Evolutionary conservation across 1,140 invertebrate species (phyloP).

Genomic region (Cydia fagiglandana): DNA sequence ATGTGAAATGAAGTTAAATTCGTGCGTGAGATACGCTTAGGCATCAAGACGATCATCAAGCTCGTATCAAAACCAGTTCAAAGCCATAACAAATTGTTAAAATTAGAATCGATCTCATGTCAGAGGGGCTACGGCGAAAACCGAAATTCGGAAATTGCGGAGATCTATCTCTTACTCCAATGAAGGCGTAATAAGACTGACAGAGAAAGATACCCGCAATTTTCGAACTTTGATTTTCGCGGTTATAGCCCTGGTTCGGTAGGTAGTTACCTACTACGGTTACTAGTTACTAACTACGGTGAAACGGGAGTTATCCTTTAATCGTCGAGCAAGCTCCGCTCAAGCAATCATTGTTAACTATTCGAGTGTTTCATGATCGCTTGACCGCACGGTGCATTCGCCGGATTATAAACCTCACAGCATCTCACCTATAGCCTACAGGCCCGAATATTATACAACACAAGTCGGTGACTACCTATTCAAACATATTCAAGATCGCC

Average conservation of each 20-base stretch:
- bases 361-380: constrained; percentile 7
- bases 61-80: too few relatives aligned
- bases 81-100: too few relatives aligned
- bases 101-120: not conserved
- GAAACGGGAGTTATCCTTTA: not conserved
- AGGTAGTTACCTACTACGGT: too few relatives aligned
- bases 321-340: not conserved
- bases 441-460: not conserved
- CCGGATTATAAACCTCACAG: not conserved
- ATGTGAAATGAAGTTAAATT: too few relatives aligned
- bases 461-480: not conserved
- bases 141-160: too few relatives aligned
- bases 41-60: too few relatives aligned
- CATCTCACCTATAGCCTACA: not conserved
- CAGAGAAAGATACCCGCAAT: too few relatives aligned
- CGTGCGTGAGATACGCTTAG: too few relatives aligned
- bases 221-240: too few relatives aligned
- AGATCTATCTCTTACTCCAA: too few relatives aligned
- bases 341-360: not conserved
- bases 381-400: not conserved
- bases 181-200: too few relatives aligned
- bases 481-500: not conserved
- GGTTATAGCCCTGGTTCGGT: not conserved
- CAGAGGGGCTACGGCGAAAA: not conserved
- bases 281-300: not conserved